Base-by-base conservation (phyloP, 2,797 vertebrate genomes). In the Tenualosa thibaudeaui region DNA sequence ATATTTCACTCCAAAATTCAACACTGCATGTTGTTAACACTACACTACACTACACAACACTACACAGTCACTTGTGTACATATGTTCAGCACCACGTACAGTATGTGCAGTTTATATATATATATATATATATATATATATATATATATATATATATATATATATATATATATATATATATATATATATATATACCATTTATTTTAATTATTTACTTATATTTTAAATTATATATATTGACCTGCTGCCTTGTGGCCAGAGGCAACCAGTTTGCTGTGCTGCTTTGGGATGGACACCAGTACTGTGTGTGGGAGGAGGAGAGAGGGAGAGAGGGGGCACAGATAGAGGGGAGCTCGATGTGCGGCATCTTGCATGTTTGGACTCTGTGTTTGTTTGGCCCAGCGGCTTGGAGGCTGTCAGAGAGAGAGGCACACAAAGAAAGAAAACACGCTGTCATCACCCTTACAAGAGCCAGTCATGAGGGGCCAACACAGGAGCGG, bases 371-470 rank as follows among this genome's bases (percentile, higher is more conserved):
- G 91, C 92, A 91, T 91, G 84, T 56, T 91, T 91, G 90, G 91
- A 87, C 88, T 89, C 87, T 91, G 88, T 93, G 93, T 95, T 95
- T 95, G 93, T 95, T 94, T 94, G 93, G 93, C 93, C 95, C 85
- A 86, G 87, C 31, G 92, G 93, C 92, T 92, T 89, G 90, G 90
- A 92, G 91, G 89, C 92, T 94, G 92, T 94, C 93, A 94, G 91
- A 71, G 88, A 87, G 62, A 92, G 90, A 89, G 87, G 90, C 91
- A 90, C 92, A 92, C 92, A 90, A 90, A 90, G 90, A 94, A 93
- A 93, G 92, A 94, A 93, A 94, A 94, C 91, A 94, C 87, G 90
- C 93, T 94, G 92, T 96, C 93, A 93, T 93, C 93, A 94, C 91
- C 78, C 90, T 94, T 95, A 95, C 94, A 91, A 93, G 91, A 92